Evolutionary conservation across 2,888 invertebrate species (phyloP), one percentile per base, ranked within the genome.

Genomic region (Cryptus armator): DNA sequence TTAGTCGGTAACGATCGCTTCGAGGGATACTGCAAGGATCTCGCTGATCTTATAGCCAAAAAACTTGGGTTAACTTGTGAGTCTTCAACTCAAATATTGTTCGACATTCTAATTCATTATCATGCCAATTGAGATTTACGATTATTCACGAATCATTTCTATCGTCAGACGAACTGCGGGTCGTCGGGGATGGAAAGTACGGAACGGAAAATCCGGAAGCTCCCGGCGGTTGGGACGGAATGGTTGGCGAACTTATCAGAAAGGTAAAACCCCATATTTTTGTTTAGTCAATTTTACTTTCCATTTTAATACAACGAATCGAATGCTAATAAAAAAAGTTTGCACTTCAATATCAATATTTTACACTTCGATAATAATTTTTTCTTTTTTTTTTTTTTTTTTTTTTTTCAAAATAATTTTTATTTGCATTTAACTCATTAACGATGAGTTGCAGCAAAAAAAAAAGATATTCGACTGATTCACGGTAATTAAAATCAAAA

Each of bases 1-100:
- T 93, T 96, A 56, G 94, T 94, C 62, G 97, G 97, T 76, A 97
- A 98, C 91, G 97, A 98, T 86, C 95, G 96, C 64, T 97, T 96
- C 91, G 97, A 98, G 91, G 99, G 99, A 72, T 99, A 98, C 93
- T 98, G 98, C 94, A 98, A 98, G 92, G 99, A 99, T 93, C 95
- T 99, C 53, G 97, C 98, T 3, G 97, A 98, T 90, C 95, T 97
- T 86, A 96, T 99, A 85, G 95, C 98, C 0, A 96, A 96, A 89
- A 96, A 96, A 91, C 95, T 98, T 85, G 97, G 97, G 81, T 98
- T 98, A 88, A 97, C 97, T 93, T 98, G 98, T 98, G 95, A 96
- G 97, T 95, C 71, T 51, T 16, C 6, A 32, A 70, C 59, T 4
- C 24, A 3, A 74, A 32, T 64, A 51, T 46, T 53, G 43, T 6